Percentiles rank a stretch among this genome's conserved stretches.
phyloP scores from a whole-genome alignment of 2,797 vertebrate genomes.

The Varecia variegata region DNA sequence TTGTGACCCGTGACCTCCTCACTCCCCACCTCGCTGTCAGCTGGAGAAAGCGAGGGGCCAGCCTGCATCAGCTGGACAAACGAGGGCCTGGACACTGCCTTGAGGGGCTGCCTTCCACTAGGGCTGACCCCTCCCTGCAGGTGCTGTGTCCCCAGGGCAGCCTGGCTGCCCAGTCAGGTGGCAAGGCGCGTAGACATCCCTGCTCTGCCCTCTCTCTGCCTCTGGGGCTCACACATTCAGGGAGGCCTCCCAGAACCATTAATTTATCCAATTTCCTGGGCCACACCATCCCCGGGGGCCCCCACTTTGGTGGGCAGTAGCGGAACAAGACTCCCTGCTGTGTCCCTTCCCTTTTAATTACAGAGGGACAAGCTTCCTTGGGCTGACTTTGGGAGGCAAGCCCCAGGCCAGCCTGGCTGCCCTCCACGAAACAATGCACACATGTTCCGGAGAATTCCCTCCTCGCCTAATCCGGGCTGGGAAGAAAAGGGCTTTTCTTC shows the following conservation, averaged over 20 bases:
- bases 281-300: conserved; percentile 24
- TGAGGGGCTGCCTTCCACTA: background rate
- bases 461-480: conserved; percentile 79
- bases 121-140: conserved; percentile 27
- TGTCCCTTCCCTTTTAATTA: conserved; percentile 70
- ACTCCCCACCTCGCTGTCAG: background rate
- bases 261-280: conserved; percentile 70
- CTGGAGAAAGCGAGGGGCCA: background rate
- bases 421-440: conserved; percentile 79
- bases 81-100: background rate
- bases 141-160: background rate
- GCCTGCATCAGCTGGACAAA: conserved; percentile 42
- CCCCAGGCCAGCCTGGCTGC: conserved; percentile 68
- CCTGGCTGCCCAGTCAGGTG: background rate
- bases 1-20: conserved; percentile 50
- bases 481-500: conserved; percentile 84
- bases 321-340: conserved; percentile 37
- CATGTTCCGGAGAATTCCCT: conserved; percentile 84
- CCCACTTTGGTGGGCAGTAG: conserved; percentile 74
- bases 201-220: conserved; percentile 10
- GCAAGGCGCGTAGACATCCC: background rate
- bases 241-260: conserved; percentile 54
- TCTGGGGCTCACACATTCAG: conserved; percentile 27
- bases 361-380: conserved; percentile 63
- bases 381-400: conserved; percentile 70